A percentile compares a stretch with the other conserved stretches of the same genome.
Conservation (phyloP, 2,113 vertebrate species). For the Plotosus lineatus region DNA sequence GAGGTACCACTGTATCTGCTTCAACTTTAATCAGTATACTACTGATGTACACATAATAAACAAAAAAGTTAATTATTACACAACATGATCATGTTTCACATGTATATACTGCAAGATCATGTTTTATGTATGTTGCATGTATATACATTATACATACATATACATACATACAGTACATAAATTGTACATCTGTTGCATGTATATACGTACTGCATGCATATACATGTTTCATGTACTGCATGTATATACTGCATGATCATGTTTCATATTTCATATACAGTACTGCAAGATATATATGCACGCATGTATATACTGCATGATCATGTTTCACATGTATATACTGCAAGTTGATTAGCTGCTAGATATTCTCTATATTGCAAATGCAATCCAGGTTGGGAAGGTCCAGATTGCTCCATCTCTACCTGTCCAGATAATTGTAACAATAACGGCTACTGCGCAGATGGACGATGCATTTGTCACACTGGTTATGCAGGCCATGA, state of each 20-base stretch:
- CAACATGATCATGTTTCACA: too few species aligned
- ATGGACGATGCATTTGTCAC: constrained; percentile 76
- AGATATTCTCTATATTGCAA: constrained; percentile 59
- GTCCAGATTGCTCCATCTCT: constrained; percentile 75
- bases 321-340: background rate
- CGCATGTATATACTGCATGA: too few species aligned
- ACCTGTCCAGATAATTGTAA: constrained; percentile 80
- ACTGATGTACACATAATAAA: background rate
- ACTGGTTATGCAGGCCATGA: constrained; percentile 73
- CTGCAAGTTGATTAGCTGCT: background rate
- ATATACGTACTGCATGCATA: too few species aligned
- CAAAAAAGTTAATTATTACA: background rate
- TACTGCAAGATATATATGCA: too few species aligned
- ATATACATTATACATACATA: too few species aligned
- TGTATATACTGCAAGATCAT: background rate
- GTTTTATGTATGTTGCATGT: too few species aligned
- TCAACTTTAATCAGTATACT: background rate
- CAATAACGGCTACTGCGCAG: constrained; percentile 74
- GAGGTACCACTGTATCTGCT: too few species aligned
- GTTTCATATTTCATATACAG: too few species aligned
- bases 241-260: too few species aligned
- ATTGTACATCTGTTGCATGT: too few species aligned
- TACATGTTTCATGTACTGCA: too few species aligned
- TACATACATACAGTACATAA: too few species aligned
- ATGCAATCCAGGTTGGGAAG: constrained; percentile 83